Base-by-base conservation (phyloP, 2,888 invertebrate genomes). In the Isoperla grammatica region DNA sequence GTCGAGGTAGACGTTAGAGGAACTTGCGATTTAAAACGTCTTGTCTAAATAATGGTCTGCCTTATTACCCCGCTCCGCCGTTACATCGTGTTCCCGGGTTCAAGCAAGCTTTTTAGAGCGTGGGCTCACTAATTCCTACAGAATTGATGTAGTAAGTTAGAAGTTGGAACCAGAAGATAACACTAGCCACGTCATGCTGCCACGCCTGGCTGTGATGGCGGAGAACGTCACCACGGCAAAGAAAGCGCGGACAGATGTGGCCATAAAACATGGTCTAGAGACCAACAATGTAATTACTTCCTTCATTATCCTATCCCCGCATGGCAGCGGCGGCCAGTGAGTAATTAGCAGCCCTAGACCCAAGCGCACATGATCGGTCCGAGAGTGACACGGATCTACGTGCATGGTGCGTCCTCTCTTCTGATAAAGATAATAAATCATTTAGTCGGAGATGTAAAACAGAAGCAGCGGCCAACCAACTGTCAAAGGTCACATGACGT, bases 231-330 rank as follows among this genome's bases (percentile, higher is more conserved):
- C 29, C 29, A 53, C 35, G 37, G 40, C 53, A 37, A 53, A 53
- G 40, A 19, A 39, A 53, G 37, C 17, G 37, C 17, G 53, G 53
- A 56, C 49, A 60, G 53, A 45, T 58, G 49, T 37, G 23, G 20
- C 19, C 42, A 23, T 60, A 60, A 56, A 56, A 60, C 39, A 56
- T 17, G 23, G 17, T 45, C 56, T 19, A 15, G 23, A 43, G 45
- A 37, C 49, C 60, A 56, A 60, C 56, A 56, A 49, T 56, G 56
- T 60, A 60, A 60, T 60, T 60, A 60, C 56, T 49, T 56, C 56
- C 56, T 49, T 60, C 59, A 59, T 59, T 59, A 59, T 59, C 55
- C 56, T 40, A 40, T 60, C 48, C 20, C 35, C 45, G 19, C 40
- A 43, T 45, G 45, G 45, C 19, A 22, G 15, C 17, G 15, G 19